A percentile compares a stretch with the other conserved stretches of the same genome.
These are phyloP conservation scores for Manacus vitellinus DNA, from an alignment of 2,113 vertebrate genomes.

Conservation along the genomic window DNA sequence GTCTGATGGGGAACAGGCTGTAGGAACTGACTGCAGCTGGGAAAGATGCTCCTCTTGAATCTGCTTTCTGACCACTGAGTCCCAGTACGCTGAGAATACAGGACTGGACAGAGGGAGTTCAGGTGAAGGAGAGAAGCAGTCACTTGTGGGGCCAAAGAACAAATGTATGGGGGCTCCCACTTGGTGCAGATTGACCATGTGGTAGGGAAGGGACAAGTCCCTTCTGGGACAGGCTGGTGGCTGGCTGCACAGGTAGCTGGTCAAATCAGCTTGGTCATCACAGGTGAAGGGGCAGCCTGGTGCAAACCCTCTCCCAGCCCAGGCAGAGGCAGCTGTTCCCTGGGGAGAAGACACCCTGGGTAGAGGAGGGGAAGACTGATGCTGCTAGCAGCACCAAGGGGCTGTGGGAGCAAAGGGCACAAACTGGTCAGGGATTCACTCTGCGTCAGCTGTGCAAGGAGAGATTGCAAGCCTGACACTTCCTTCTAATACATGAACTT, in stretches of 20 bases:
- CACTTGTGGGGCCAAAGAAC: neutral
- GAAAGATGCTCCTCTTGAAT: neutral
- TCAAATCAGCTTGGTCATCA: neutral
- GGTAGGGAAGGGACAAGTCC: neutral
- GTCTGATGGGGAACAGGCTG: neutral
- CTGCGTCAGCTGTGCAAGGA: neutral
- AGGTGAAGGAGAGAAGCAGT: neutral
- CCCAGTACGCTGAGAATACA: neutral
- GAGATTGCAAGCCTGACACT: neutral
- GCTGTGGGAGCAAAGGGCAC: neutral
- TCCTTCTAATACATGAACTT: neutral
- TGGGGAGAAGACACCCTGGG: neutral
- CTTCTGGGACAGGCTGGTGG: neutral
- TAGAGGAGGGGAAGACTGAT: neutral
- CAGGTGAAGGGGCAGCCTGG: neutral
- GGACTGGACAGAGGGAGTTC: neutral
- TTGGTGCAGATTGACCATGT: fast-evolving
- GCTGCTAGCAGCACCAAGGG: neutral
- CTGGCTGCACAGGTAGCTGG: neutral
- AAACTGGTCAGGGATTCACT: neutral
- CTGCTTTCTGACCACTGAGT: neutral
- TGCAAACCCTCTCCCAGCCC: neutral
- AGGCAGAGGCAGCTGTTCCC: neutral
- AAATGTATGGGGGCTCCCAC: neutral
- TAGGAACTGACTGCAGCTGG: neutral